Evolutionary conservation across 2,113 vertebrate species (phyloP).

Genomic region (Oceanodroma tethys): DNA sequence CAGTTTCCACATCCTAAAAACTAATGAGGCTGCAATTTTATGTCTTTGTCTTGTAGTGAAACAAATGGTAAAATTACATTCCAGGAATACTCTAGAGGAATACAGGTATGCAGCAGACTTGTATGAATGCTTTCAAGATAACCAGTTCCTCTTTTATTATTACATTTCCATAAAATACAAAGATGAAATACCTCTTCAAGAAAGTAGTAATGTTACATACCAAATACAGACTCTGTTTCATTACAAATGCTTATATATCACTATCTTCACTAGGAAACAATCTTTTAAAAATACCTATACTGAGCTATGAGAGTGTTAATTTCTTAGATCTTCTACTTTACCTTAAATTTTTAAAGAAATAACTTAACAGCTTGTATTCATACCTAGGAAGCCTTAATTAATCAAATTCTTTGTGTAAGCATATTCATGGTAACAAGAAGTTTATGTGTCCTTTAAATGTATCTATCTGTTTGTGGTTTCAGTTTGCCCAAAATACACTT

Average conservation of each 20-base stretch:
- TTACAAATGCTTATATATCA: not conserved
- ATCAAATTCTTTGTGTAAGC: not conserved
- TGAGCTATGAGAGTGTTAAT: not conserved
- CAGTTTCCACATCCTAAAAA: not conserved
- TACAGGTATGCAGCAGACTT: not conserved
- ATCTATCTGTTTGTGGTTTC: not conserved
- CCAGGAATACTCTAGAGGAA: not conserved
- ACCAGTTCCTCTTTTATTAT: not conserved
- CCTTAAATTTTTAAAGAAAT: not conserved
- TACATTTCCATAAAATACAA: not conserved
- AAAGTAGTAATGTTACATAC: not conserved
- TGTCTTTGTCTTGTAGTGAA: not conserved
- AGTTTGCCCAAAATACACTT: not conserved
- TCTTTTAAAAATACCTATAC: not conserved
- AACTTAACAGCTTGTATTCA: not conserved
- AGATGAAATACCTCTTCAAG: not conserved
- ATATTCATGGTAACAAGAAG: not conserved
- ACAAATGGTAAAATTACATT: conserved; percentile 6
- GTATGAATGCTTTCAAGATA: not conserved
- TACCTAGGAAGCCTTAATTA: not conserved
- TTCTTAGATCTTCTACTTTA: not conserved
- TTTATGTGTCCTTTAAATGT: not conserved
- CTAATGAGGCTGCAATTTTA: conserved; percentile 14
- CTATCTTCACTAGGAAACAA: not conserved
- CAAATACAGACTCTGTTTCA: not conserved